Base-by-base conservation (phyloP, 2,888 invertebrate species). In the Nysson spinosus region DNA sequence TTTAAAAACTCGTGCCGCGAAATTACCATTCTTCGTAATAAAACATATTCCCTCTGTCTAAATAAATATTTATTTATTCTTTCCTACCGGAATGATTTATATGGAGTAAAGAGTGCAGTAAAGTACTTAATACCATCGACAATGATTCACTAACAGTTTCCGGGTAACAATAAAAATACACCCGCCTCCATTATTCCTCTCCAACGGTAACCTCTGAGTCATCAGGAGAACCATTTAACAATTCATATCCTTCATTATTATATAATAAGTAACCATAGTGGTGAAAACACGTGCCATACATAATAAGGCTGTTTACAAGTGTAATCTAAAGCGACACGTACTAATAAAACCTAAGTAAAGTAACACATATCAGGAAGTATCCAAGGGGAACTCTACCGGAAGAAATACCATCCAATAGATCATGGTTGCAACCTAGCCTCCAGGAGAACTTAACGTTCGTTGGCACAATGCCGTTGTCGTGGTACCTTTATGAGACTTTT, bases 401-500 rank as follows among this genome's bases (percentile, higher is more conserved):
- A 49, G 51, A 47, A 37, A 39, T 35, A 46, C 30, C 28, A 16
- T 11, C 51, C 64, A 16, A 64, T 73, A 43, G 71, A 72, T 74
- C 69, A 56, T 69, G 58, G 72, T 61, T 69, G 43, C 46, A 39
- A 55, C 14, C 11, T 19, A 24, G 35, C n/a, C 9, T 9, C 22
- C 6, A n/a, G n/a, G 9, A 37, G 28, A 22, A 9, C 14, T 28
- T 54, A 46, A 7, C 11, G 40, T 11, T 39, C 17, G 52, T n/a
- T 1, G 44, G 28, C 22, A 37, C 50, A 54, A 40, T 43, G 30
- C 16, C 50, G 47, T 49, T 51, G 40, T 51, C 49, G 24, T 12
- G 44, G 16, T 24, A 14, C 47, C 64, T 65, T 77, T 77, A 77
- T 75, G 77, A 75, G 71, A 75, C 71, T 77, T 75, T 73, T 75